Percentiles rank a stretch among this genome's conserved stretches.
phyloP scores from a whole-genome alignment of 30 jellyfish, hydroid and myxozoan genomes.

The Hydractinia symbiolongicarpus region DNA sequence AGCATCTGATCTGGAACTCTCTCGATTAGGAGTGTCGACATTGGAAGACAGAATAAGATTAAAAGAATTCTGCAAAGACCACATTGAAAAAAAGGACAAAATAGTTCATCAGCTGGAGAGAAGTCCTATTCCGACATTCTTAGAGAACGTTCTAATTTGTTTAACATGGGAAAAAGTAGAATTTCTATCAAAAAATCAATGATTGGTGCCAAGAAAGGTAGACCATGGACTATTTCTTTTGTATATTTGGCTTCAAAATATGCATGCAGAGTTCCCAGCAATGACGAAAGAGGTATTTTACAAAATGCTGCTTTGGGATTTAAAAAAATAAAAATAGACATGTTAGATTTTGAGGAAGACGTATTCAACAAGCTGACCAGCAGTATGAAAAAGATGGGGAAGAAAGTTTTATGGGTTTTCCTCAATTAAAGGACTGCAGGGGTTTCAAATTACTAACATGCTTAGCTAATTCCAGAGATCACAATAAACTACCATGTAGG shows the following conservation, averaged over 20 bases:
- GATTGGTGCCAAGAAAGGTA: too few species aligned
- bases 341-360: conserved; percentile 19
- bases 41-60: too few species aligned
- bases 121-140: too few species aligned
- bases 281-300: conserved; percentile 16
- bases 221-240: conserved; percentile 21
- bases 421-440: conserved; percentile 24
- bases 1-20: too few species aligned
- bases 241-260: neutral
- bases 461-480: conserved; percentile 19
- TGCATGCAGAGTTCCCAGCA: conserved; percentile 17
- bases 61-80: too few species aligned
- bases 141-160: too few species aligned
- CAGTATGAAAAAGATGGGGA: too few species aligned
- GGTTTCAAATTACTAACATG: conserved; percentile 14
- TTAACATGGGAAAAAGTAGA: too few species aligned
- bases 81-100: too few species aligned
- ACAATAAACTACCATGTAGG: neutral
- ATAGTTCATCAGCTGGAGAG: too few species aligned
- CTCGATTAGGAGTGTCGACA: too few species aligned
- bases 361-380: conserved; percentile 28
- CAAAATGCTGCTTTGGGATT: conserved; percentile 25
- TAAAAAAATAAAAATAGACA: conserved; percentile 12
- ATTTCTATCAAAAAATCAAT: too few species aligned
- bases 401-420: neutral